These are phyloP conservation scores for Apeira syringaria DNA, from an alignment of 2,888 invertebrate genomes.

Conservation along the genomic window DNA sequence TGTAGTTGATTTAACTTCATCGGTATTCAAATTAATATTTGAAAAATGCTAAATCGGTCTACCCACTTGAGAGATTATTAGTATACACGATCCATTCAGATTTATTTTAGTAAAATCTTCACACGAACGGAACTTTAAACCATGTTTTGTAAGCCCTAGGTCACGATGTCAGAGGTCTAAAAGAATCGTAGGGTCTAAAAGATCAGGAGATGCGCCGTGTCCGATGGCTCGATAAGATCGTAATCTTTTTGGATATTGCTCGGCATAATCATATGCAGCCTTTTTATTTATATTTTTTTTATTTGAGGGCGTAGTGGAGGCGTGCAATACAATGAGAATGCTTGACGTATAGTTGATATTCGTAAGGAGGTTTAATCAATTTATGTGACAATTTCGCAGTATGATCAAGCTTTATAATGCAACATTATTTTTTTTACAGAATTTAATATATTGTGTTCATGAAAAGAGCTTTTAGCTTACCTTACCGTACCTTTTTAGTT, in stretches of 20 bases:
- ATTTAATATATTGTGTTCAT: too few species aligned
- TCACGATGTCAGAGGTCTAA: conserved; percentile 32
- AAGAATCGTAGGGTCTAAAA: conserved; percentile 61
- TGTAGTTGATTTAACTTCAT: too few species aligned
- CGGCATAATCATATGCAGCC: conserved; percentile 79
- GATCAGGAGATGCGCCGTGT: conserved; percentile 63
- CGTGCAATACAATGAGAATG: conserved; percentile 63
- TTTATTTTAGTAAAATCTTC: not conserved
- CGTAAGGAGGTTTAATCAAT: conserved; percentile 9
- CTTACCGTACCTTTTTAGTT: too few species aligned
- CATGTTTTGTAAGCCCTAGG: conserved; percentile 1
- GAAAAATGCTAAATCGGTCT: too few species aligned
- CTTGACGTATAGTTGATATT: conserved; percentile 42
- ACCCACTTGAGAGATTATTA: too few species aligned
- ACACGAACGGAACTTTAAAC: not conserved
- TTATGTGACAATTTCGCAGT: conserved; percentile 15
- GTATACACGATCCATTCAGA: too few species aligned
- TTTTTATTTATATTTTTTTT: conserved; percentile 52
- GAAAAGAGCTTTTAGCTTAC: too few species aligned
- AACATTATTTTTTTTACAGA: too few species aligned
- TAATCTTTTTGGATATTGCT: conserved; percentile 82
- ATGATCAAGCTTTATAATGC: not conserved
- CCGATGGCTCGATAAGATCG: conserved; percentile 77
- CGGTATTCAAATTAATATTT: too few species aligned
- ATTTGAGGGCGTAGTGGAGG: conserved; percentile 58